Evolutionary conservation across 2,888 invertebrate species (phyloP).

Genomic region (Chesias legatella): DNA sequence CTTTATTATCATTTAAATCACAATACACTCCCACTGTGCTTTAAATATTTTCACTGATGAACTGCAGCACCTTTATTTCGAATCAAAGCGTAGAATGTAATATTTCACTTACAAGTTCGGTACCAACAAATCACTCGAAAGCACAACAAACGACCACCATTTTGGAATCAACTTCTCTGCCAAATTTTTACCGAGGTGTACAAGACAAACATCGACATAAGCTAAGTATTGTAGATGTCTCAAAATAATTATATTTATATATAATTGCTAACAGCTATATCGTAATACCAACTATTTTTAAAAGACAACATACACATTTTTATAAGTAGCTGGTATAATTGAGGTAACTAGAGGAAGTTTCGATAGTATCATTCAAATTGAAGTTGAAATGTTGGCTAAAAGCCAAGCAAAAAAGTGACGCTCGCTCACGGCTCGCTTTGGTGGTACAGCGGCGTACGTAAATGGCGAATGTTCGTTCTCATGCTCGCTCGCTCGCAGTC

Average conservation of each 20-base stretch:
- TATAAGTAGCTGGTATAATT: too few relatives aligned
- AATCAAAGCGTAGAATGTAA: not conserved
- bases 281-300: too few relatives aligned
- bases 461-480: too few relatives aligned
- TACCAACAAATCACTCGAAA: constrained; percentile 52
- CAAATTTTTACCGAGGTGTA: constrained; percentile 27
- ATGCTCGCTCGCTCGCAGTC: too few relatives aligned
- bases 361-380: constrained; percentile 11
- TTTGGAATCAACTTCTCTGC: constrained; percentile 68
- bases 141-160: constrained; percentile 81
- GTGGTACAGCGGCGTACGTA: too few relatives aligned
- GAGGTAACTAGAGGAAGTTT: constrained; percentile 5
- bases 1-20: constrained; percentile 1
- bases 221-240: too few relatives aligned
- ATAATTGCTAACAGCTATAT: too few relatives aligned
- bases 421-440: not conserved
- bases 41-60: not conserved
- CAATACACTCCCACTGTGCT: constrained; percentile 3
- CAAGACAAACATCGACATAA: too few relatives aligned
- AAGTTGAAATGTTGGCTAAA: constrained; percentile 12
- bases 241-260: too few relatives aligned
- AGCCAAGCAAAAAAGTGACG: constrained; percentile 8
- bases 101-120: constrained; percentile 40
- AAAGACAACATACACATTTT: too few relatives aligned
- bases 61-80: not conserved